Evolutionary conservation across 1,140 invertebrate species (phyloP).

Genomic region (Camponotus pennsylvanicus): DNA sequence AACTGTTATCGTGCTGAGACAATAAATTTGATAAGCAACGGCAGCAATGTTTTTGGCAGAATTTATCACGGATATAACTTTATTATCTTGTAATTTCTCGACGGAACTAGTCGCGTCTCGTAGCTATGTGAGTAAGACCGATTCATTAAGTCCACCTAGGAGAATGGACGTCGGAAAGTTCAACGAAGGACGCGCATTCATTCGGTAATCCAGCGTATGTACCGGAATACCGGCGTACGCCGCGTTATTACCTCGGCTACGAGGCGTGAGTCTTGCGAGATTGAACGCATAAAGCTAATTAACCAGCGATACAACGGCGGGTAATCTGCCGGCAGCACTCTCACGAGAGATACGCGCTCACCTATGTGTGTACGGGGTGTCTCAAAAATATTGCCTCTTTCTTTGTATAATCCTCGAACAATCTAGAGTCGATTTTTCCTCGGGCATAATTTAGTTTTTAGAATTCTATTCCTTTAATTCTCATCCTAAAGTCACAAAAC

Average conservation of each 20-base stretch:
- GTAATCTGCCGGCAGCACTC: conserved; percentile 76
- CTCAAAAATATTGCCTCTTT: conserved; percentile 17
- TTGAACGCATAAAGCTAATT: conserved; percentile 84
- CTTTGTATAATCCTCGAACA: background rate
- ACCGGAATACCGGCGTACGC: conserved; percentile 27
- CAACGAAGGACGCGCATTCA: conserved; percentile 66
- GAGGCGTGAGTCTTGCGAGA: conserved; percentile 77
- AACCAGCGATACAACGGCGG: conserved; percentile 79
- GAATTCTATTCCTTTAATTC: background rate
- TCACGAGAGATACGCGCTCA: conserved; percentile 52
- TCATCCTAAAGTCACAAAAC: background rate
- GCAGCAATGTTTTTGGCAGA: background rate
- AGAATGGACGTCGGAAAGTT: conserved; percentile 62
- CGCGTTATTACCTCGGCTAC: conserved; percentile 69
- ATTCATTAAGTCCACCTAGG: conserved; percentile 55
- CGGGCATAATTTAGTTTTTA: background rate
- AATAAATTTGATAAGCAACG: background rate
- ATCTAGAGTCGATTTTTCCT: background rate
- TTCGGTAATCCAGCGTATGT: conserved; percentile 70
- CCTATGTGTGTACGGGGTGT: conserved; percentile 42
- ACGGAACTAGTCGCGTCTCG: background rate
- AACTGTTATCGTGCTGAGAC: background rate
- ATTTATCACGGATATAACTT: background rate
- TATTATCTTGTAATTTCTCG: background rate
- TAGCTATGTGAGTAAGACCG: conserved; percentile 22